Percentiles rank a stretch among this genome's conserved stretches.
These are phyloP conservation scores for Apodemia zela DNA, from an alignment of 2,888 invertebrate species.

Conservation along the genomic window DNA sequence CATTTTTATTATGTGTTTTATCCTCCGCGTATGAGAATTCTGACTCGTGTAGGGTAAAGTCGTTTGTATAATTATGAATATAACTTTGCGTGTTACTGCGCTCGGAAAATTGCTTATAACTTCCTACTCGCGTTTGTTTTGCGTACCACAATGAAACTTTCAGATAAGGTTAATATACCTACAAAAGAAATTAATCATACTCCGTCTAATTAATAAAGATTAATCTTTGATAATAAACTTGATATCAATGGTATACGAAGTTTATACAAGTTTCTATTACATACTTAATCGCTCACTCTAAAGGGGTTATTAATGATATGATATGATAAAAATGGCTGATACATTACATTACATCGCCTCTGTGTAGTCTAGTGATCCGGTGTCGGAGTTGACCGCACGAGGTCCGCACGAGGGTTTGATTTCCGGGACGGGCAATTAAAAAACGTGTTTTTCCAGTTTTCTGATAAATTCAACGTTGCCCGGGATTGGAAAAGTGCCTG, in stretches of 20 bases:
- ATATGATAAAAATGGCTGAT: too few relatives aligned
- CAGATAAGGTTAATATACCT: neutral
- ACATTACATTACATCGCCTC: too few relatives aligned
- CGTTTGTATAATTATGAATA: slow-evolving; percentile 7
- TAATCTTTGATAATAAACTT: neutral
- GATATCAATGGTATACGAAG: neutral
- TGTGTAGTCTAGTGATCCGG: too few relatives aligned
- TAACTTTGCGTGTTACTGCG: slow-evolving; percentile 6
- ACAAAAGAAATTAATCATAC: neutral
- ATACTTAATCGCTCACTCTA: too few relatives aligned
- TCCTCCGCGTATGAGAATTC: slow-evolving; percentile 3
- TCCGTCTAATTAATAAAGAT: neutral
- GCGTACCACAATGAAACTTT: slow-evolving; percentile 1
- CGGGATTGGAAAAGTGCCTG: too few relatives aligned
- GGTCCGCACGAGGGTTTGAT: too few relatives aligned
- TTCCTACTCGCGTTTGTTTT: slow-evolving; percentile 9
- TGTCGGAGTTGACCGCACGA: too few relatives aligned
- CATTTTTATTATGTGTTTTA: slow-evolving; percentile 54
- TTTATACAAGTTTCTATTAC: neutral
- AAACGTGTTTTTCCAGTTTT: too few relatives aligned
- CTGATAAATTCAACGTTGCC: too few relatives aligned
- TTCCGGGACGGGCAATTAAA: too few relatives aligned
- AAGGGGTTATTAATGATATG: too few relatives aligned
- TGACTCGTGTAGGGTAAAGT: slow-evolving; percentile 6
- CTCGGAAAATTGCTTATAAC: neutral